phyloP scores from a whole-genome alignment of 2,113 vertebrate species.

The Zosterops borbonicus region DNA sequence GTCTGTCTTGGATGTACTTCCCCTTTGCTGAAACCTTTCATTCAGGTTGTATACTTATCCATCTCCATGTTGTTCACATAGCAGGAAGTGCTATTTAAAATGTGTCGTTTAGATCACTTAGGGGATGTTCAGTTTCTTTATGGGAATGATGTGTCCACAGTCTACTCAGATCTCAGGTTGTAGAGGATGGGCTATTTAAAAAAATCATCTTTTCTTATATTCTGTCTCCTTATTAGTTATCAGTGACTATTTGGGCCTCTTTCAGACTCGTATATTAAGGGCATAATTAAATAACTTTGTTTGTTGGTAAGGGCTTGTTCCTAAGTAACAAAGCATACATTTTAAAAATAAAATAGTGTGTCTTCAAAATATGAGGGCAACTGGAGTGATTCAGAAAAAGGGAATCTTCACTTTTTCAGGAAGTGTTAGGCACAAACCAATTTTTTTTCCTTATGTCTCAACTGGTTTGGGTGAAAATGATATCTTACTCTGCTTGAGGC shows the following conservation, averaged over 20 bases:
- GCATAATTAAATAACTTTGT: accelerated
- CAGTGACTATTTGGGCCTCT: background rate
- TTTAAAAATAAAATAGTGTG: background rate
- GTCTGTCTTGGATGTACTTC: background rate
- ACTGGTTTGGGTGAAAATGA: background rate
- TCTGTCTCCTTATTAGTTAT: background rate
- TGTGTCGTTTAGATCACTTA: background rate
- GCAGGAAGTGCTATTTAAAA: background rate
- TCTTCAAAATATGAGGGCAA: background rate
- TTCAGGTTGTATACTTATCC: background rate
- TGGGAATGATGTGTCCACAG: background rate
- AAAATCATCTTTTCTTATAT: accelerated
- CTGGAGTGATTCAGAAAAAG: background rate
- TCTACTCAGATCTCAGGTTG: background rate
- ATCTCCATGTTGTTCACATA: background rate
- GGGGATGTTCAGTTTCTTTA: background rate
- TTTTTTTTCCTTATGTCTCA: background rate
- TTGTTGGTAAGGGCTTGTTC: background rate
- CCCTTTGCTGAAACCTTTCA: background rate
- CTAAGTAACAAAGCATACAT: background rate
- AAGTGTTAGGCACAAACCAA: background rate
- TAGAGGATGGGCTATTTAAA: background rate
- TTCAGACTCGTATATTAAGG: background rate
- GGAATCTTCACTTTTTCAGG: background rate
- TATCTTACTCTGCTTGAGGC: background rate